These are phyloP conservation scores for Pedionomus torquatus DNA, from an alignment of 2,113 vertebrate genomes.

Conservation along the genomic window DNA sequence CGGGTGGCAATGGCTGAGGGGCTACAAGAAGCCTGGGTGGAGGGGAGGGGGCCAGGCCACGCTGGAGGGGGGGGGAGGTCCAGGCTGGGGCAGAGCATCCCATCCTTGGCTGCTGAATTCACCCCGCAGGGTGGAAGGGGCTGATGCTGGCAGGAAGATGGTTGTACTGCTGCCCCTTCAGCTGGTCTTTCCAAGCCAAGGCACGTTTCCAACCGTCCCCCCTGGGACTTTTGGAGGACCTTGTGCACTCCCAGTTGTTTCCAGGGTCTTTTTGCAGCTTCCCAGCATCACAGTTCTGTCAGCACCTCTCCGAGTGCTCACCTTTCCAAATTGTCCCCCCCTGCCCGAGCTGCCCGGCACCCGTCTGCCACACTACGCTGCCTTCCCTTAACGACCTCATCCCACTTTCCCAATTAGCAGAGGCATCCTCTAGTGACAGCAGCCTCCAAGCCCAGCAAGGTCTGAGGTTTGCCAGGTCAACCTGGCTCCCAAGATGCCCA, in stretches of 20 bases:
- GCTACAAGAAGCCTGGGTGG: background rate
- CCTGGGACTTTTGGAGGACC: background rate
- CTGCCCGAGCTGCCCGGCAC: background rate
- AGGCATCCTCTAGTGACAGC: background rate
- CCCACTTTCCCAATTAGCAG: background rate
- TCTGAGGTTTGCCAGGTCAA: background rate
- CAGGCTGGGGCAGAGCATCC: background rate
- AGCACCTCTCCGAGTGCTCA: rapidly evolving
- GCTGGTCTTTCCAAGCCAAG: background rate
- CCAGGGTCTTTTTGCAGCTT: background rate
- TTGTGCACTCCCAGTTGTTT: background rate
- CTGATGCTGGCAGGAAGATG: background rate
- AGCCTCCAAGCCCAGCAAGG: background rate
- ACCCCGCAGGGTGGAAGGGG: background rate
- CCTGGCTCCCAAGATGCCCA: rapidly evolving
- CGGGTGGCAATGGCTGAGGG: background rate
- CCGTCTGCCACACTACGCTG: rapidly evolving
- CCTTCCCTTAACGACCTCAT: background rate
- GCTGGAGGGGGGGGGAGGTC: too few species aligned
- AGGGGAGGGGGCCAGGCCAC: background rate
- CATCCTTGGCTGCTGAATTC: background rate
- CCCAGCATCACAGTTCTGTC: background rate
- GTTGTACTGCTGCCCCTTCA: background rate
- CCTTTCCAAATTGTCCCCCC: background rate
- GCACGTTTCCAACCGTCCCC: background rate